Evolutionary conservation across 2,888 invertebrate genomes (phyloP).

Genomic region (Caenorhabditis angaria): DNA sequence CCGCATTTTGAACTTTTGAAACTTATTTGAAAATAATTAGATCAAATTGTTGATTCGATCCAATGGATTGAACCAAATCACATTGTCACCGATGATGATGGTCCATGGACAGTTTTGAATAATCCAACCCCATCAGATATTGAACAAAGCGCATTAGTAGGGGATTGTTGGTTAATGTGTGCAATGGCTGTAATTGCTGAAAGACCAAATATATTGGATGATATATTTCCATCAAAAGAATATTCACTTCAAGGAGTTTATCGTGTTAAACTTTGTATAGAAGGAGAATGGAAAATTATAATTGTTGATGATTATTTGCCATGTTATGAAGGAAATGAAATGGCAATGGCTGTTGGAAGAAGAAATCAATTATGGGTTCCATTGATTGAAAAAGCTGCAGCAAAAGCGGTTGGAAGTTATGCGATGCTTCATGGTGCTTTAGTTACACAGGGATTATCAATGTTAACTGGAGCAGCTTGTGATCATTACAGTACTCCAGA

Average conservation of each 20-base stretch:
- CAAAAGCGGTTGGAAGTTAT: conserved; percentile 95
- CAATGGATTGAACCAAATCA: conserved; percentile 48
- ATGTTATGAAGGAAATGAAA: conserved; percentile 83
- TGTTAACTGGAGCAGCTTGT: conserved; percentile 79
- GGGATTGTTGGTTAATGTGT: conserved; percentile 96
- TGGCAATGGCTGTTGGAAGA: conserved; percentile 66
- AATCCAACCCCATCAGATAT: conserved; percentile 68
- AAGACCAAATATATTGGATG: conserved; percentile 88
- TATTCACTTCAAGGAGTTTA: conserved; percentile 80
- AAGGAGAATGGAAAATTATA: conserved; percentile 94
- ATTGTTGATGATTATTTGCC: conserved; percentile 95
- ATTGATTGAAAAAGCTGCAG: conserved; percentile 96
- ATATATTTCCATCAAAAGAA: conserved; percentile 85
- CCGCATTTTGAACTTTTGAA: conserved; percentile 72
- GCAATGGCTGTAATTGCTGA: conserved; percentile 95
- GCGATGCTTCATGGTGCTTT: conserved; percentile 93
- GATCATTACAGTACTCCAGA: conserved; percentile 15
- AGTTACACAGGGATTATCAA: conserved; percentile 93
- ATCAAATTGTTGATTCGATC: conserved; percentile 22
- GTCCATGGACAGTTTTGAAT: conserved; percentile 75
- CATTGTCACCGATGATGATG: conserved; percentile 59
- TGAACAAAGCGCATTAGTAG: conserved; percentile 76
- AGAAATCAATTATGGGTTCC: conserved; percentile 93
- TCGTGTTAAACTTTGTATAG: conserved; percentile 83
- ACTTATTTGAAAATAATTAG: not conserved